These are phyloP conservation scores for Pachydiplax longipennis DNA, from an alignment of 2,888 invertebrate species.

Conservation along the genomic window DNA sequence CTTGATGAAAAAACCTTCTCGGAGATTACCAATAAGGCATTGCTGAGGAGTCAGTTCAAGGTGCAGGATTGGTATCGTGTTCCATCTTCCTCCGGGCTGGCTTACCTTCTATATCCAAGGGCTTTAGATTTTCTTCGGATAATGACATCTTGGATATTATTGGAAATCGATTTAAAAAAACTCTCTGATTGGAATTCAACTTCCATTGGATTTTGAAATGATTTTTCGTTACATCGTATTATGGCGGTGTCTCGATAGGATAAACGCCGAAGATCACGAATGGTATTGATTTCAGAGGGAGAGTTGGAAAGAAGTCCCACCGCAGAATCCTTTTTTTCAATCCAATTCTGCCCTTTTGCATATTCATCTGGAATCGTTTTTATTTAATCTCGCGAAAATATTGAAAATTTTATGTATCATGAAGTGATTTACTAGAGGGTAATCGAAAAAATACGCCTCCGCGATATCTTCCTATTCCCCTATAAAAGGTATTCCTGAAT, in stretches of 20 bases:
- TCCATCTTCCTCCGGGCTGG: not conserved
- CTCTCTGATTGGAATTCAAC: not conserved
- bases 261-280: no score
- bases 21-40: not conserved
- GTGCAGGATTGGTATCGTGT: not conserved
- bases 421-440: no score
- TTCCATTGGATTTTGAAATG: not conserved
- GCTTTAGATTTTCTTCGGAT: not conserved
- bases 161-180: not conserved
- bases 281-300: no score
- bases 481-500: no score
- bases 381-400: no score
- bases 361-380: no score
- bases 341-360: no score
- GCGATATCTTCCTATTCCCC: no score
- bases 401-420: no score
- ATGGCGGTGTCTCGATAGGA: not conserved
- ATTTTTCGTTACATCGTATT: not conserved
- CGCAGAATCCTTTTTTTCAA: no score
- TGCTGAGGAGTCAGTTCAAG: not conserved
- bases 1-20: not conserved
- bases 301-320: no score
- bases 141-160: not conserved
- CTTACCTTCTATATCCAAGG: not conserved
- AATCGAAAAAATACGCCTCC: no score